These are phyloP conservation scores for Anolis apletophallus DNA, from an alignment of 2,797 vertebrate species.

Conservation along the genomic window DNA sequence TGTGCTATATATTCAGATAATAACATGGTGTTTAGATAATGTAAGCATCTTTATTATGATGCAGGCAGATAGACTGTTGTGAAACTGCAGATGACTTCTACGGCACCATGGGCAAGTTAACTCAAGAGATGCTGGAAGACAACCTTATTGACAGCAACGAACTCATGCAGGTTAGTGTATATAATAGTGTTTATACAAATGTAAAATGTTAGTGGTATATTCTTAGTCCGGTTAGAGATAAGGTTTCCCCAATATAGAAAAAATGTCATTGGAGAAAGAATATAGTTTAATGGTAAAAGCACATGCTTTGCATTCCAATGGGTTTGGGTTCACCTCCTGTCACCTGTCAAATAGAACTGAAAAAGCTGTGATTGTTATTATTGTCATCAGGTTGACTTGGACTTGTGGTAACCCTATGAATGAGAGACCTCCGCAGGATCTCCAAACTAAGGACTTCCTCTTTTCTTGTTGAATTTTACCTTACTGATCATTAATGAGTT, in stretches of 20 bases:
- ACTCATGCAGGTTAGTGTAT: constrained; percentile 91
- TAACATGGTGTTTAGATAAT: constrained; percentile 17
- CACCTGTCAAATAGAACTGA: not conserved
- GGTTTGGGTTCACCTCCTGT: not conserved
- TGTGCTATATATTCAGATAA: not conserved
- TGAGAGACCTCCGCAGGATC: no score
- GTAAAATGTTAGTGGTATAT: not conserved
- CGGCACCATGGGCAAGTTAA: constrained; percentile 94
- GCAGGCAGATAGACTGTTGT: constrained; percentile 93
- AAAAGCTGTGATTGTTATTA: not conserved
- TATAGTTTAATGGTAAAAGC: not conserved
- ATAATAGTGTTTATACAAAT: not conserved
- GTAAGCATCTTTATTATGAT: constrained; percentile 57
- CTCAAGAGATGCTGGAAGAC: constrained; percentile 96
- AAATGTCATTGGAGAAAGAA: not conserved
- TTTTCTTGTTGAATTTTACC: no score
- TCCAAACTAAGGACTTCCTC: no score
- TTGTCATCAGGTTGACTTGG: no score
- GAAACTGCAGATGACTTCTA: constrained; percentile 97
- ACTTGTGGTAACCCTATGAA: no score
- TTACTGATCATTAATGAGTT: no score
- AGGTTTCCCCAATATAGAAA: not conserved
- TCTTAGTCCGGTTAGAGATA: not conserved
- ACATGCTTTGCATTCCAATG: not conserved
- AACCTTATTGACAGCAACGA: constrained; percentile 91